Evolutionary conservation across 2,113 vertebrate species (phyloP).

Genomic region (Hippocampus mohnikei): DNA sequence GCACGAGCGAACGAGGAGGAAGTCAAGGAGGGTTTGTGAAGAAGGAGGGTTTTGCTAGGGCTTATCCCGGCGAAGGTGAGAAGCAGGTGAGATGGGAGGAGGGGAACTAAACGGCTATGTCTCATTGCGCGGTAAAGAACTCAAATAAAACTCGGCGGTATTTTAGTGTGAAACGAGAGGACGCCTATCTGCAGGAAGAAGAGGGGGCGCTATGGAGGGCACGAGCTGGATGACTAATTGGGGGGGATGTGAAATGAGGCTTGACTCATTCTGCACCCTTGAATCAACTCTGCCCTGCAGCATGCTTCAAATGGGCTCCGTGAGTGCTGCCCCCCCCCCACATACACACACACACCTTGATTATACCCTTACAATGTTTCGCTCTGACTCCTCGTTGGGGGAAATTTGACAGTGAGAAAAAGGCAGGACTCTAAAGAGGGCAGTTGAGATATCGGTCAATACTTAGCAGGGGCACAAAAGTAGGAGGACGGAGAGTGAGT

Average conservation of each 20-base stretch:
- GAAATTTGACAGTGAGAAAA: slow-evolving; percentile 54
- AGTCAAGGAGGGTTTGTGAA: slow-evolving; percentile 32
- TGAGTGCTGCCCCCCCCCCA: slow-evolving; percentile 55
- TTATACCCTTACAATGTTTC: slow-evolving; percentile 68
- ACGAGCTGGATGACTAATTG: slow-evolving; percentile 69
- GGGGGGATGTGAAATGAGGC: slow-evolving; percentile 68
- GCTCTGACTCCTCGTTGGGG: slow-evolving; percentile 59
- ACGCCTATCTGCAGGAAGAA: slow-evolving; percentile 49
- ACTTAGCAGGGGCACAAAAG: slow-evolving; percentile 56
- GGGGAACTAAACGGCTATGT: slow-evolving; percentile 27
- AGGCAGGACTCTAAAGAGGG: slow-evolving; percentile 31
- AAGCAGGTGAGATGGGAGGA: slow-evolving; percentile 23
- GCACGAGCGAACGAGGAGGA: slow-evolving; percentile 9
- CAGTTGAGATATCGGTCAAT: slow-evolving; percentile 63
- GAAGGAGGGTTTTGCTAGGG: slow-evolving; percentile 35
- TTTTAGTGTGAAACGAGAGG: slow-evolving; percentile 44
- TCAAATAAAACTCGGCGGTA: slow-evolving; percentile 39
- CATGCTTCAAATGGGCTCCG: slow-evolving; percentile 67
- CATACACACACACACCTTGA: slow-evolving; percentile 46
- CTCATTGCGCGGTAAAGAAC: slow-evolving; percentile 10
- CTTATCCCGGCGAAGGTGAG: slow-evolving; percentile 48
- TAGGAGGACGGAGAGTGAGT: slow-evolving; percentile 54
- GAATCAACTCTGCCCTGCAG: slow-evolving; percentile 70
- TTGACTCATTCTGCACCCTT: slow-evolving; percentile 70
- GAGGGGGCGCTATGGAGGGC: slow-evolving; percentile 63